Percentiles rank a stretch among this genome's conserved stretches.
These are phyloP conservation scores for Siniperca chuatsi DNA, from an alignment of 2,113 vertebrate species.

Conservation along the genomic window DNA sequence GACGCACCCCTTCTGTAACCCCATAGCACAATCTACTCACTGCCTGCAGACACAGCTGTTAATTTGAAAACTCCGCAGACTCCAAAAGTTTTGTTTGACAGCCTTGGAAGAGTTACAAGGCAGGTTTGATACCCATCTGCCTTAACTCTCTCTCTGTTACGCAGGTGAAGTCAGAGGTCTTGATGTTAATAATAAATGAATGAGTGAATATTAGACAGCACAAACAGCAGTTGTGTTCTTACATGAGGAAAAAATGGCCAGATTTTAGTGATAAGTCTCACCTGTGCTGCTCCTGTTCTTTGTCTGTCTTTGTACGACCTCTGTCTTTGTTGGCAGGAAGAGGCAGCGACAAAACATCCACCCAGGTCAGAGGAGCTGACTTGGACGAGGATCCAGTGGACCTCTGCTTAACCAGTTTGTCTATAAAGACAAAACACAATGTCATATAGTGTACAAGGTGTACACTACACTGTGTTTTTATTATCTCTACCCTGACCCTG, in stretches of 20 bases:
- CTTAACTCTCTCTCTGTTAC: constrained; percentile 66
- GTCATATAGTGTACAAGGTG: not conserved
- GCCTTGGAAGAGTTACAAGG: constrained; percentile 48
- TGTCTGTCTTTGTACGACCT: constrained; percentile 62
- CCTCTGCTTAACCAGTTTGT: constrained; percentile 82
- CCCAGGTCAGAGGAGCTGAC: constrained; percentile 88
- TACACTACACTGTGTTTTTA: not conserved
- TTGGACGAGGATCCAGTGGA: constrained; percentile 80
- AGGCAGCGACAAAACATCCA: constrained; percentile 89
- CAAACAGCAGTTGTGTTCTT: not conserved
- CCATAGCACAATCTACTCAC: constrained; percentile 47
- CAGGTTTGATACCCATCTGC: constrained; percentile 55
- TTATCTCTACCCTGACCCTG: not conserved
- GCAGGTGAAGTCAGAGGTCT: constrained; percentile 52
- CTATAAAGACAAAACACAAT: constrained; percentile 51
- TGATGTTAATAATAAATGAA: constrained; percentile 47
- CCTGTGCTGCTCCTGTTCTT: constrained; percentile 61
- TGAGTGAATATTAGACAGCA: constrained; percentile 8
- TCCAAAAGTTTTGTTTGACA: constrained; percentile 66
- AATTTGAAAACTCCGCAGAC: constrained; percentile 68
- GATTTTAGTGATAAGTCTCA: constrained; percentile 25
- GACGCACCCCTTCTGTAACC: constrained; percentile 45
- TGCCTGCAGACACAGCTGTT: constrained; percentile 57
- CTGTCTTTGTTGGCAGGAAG: constrained; percentile 87
- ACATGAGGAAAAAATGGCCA: not conserved